Evolutionary conservation across 2,888 invertebrate species (phyloP), one percentile per base, ranked within the genome.

Genomic region (Ganaspis brasiliensis): DNA sequence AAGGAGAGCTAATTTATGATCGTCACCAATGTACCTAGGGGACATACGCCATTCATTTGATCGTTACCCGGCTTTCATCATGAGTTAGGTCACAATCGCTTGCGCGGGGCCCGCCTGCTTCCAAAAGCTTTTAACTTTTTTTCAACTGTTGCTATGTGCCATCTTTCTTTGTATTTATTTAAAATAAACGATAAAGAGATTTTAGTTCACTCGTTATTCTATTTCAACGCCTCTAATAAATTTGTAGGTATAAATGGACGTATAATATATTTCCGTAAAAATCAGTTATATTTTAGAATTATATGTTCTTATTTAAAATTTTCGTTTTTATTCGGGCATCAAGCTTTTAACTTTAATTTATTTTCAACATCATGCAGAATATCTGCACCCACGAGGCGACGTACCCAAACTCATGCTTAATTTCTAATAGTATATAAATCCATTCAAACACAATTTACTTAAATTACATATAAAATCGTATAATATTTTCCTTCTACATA

Each of bases 1-100:
- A 0, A 97, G 92, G 0, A 97, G 92, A 0, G 97, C 97, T 87
- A 97, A 91, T 92, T 97, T 97, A 88, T 97, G 96, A 9, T 96
- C 95, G 86, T 96, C 95, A 78, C 97, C 97, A 86, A 97, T 96
- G 91, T 97, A 97, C 90, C 97, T 97, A 84, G 85, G 87, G 88
- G 85, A 87, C 88, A 89, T 89, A 87, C 86, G 85, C 83, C 84
- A 87, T 72, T 90, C 87, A 89, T 87, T 90, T 86, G 86, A 88
- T 86, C 87, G 89, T 90, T 90, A 90, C 87, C 88, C 86, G 87
- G 88, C 87, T 89, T 89, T 89, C 87, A 87, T 86, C 87, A 88
- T 86, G 88, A 89, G 88, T 88, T 84, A 81, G 87, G 88, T 90
- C 83, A 77, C 86, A 87, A 85, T 86, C 86, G 87, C 87, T 82